Conservation (phyloP, 2,888 invertebrate genomes). For the Athrips mouffetella region DNA sequence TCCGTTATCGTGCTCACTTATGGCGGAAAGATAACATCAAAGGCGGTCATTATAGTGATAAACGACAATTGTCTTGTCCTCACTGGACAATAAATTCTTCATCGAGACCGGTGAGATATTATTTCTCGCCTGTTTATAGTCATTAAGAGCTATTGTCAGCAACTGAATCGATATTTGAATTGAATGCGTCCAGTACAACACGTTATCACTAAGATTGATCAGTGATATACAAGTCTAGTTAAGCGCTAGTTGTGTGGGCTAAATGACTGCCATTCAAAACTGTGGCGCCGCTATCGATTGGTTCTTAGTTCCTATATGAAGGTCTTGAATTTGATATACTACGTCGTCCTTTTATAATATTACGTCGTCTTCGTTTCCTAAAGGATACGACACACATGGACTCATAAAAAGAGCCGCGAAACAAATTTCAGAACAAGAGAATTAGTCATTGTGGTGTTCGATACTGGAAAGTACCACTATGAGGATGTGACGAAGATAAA, state of each 20-base stretch:
- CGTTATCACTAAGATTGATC: slow-evolving; percentile 64
- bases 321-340: too few species aligned
- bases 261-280: slow-evolving; percentile 31
- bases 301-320: too few species aligned
- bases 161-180: slow-evolving; percentile 66
- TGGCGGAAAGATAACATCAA: slow-evolving; percentile 68
- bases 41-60: slow-evolving; percentile 73
- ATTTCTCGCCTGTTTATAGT: slow-evolving; percentile 65
- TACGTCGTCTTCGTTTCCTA: too few species aligned
- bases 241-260: slow-evolving; percentile 46
- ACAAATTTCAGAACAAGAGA: too few species aligned
- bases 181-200: slow-evolving; percentile 62
- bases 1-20: slow-evolving; percentile 49
- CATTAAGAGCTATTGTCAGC: slow-evolving; percentile 72
- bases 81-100: slow-evolving; percentile 66
- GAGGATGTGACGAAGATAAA: too few species aligned
- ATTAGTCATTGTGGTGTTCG: too few species aligned
- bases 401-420: too few species aligned
- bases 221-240: slow-evolving; percentile 50
- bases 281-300: slow-evolving; percentile 24
- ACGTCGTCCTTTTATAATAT: too few species aligned
- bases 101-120: slow-evolving; percentile 65
- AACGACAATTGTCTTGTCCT: slow-evolving; percentile 75
- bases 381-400: too few species aligned
- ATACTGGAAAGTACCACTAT: too few species aligned